phyloP scores from a whole-genome alignment of 2,888 invertebrate species.

The Cephus spinipes region DNA sequence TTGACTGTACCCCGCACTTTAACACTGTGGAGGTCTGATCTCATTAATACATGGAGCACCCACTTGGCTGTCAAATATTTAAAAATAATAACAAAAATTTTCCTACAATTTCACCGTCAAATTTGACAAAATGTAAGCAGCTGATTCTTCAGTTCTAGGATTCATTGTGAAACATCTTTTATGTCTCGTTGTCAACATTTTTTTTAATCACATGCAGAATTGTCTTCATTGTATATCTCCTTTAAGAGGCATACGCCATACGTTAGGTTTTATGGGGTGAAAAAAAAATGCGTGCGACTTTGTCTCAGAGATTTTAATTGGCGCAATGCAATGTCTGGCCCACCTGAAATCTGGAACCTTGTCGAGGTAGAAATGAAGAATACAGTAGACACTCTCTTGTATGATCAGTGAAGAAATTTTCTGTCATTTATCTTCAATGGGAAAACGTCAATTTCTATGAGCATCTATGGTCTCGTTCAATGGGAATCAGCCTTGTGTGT shows the following conservation, averaged over 20 bases:
- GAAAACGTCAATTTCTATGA: constrained; percentile 43
- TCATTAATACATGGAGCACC: too few species aligned
- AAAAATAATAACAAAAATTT: too few species aligned
- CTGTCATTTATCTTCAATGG: not conserved
- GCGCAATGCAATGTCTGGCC: not conserved
- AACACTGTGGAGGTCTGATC: too few species aligned
- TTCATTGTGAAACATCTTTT: too few species aligned
- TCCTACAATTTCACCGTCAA: too few species aligned
- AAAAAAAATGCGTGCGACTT: not conserved
- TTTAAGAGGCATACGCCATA: not conserved
- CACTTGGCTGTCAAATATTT: too few species aligned
- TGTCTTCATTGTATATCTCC: not conserved
- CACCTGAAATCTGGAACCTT: not conserved
- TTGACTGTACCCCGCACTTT: too few species aligned
- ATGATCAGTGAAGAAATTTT: not conserved
- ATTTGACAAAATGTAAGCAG: too few species aligned
- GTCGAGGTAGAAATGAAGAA: not conserved
- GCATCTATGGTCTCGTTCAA: constrained; percentile 51
- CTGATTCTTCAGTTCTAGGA: too few species aligned
- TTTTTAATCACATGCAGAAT: not conserved
- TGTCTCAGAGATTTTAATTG: not conserved
- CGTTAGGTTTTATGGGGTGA: not conserved
- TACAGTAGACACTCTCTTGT: not conserved
- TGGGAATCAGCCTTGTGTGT: constrained; percentile 1
- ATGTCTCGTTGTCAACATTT: not conserved